Evolutionary conservation across 2,888 invertebrate genomes (phyloP), one percentile per base, ranked within the genome.

Genomic region (Troides aeacus): DNA sequence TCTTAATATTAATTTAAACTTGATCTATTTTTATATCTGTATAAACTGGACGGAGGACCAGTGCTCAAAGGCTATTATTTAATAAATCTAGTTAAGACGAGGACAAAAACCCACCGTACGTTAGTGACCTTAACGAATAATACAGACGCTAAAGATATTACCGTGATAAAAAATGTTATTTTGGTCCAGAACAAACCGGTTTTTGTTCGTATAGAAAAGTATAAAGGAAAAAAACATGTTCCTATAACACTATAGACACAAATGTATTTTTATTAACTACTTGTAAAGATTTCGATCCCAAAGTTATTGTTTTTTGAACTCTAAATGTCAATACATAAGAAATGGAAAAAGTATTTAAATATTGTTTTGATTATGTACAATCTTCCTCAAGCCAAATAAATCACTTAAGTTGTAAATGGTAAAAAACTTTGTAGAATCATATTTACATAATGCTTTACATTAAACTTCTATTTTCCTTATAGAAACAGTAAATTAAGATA

Each of bases 121-220:
- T 59, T 69, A 66, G 64, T 72, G 72, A 73, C 76, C 78, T 75
- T 74, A 72, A 73, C 69, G 70, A 71, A 62, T 58, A 75, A 73
- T 73, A 72, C 62, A 72, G 73, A 73, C 74, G 75, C 82, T 75
- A 81, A 79, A 78, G 57, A 57, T 57, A n/a, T 57, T 18, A 57
- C 8, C 57, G 21, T 4, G 50, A 15, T 50, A 50, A 50, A 50
- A 50, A 50, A 17, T 12, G 50, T 46, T 50, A 50, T 50, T 50
- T 50, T 50, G 50, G 17, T 50, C 50, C 17, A 18, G 15, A 15
- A 5, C 50, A 18, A 18, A 50, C 50, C 50, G 15, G 18, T 50
- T 50, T 50, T 17, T 4, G 15, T 50, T 50, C 12, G 18, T 39
- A 17, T 50, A 50, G 5, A 50, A 50, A 18, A 50, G 15, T 17